A percentile compares a stretch with the other conserved stretches of the same genome.
Evolutionary conservation across 30 jellyfish, hydroid and myxozoan species (phyloP).

Genomic region (Hydra vulgaris): DNA sequence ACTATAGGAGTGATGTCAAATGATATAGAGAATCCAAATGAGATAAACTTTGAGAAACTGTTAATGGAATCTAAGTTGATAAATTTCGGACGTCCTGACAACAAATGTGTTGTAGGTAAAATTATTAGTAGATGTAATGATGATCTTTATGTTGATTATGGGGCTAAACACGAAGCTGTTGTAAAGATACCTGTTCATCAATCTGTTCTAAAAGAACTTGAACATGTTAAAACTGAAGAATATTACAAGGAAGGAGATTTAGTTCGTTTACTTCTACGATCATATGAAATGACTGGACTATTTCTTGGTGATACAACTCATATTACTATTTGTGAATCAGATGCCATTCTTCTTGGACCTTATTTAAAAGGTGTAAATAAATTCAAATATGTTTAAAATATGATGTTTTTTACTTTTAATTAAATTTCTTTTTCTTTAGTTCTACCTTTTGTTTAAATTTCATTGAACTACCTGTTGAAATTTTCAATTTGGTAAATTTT

Average conservation of each 20-base stretch:
- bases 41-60: conserved; percentile 44
- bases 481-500: too few relatives aligned
- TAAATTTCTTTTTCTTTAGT: too few relatives aligned
- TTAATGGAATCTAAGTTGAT: conserved; percentile 53
- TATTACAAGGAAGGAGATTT: conserved; percentile 36
- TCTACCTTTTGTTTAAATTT: too few relatives aligned
- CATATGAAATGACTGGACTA: conserved; percentile 76
- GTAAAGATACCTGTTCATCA: conserved; percentile 44
- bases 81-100: conserved; percentile 63
- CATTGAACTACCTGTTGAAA: too few relatives aligned
- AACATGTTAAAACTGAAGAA: not conserved
- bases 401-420: too few relatives aligned
- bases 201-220: conserved; percentile 8
- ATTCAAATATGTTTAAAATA: too few relatives aligned
- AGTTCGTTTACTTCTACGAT: conserved; percentile 51
- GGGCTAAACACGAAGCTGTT: conserved; percentile 74
- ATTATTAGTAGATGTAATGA: conserved; percentile 58
- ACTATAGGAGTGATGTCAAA: not conserved
- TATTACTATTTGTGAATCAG: conserved; percentile 70
- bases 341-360: conserved; percentile 63
- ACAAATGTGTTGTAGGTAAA: conserved; percentile 46
- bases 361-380: conserved; percentile 13
- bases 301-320: conserved; percentile 77
- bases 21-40: not conserved
- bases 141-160: conserved; percentile 76